A percentile compares a stretch with the other conserved stretches of the same genome.
phyloP scores from a whole-genome alignment of 2,888 invertebrate species.

The Hartigia nigra region DNA sequence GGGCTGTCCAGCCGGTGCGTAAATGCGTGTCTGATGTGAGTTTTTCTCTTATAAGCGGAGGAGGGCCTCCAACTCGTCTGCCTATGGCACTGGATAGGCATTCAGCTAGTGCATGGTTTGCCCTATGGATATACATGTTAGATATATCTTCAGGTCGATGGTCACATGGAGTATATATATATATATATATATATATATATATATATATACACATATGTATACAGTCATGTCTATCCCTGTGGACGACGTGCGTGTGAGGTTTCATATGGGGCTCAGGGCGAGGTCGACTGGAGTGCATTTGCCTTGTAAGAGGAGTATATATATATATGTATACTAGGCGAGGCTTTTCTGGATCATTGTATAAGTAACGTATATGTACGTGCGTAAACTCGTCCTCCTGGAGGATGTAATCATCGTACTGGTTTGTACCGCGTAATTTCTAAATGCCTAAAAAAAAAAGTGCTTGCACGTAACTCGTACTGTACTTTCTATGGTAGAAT shows the following conservation, averaged over 20 bases:
- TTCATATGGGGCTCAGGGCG: neutral
- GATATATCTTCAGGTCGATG: neutral
- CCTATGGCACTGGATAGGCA: neutral
- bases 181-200: neutral
- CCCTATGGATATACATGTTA: neutral
- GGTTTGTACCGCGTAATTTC: neutral
- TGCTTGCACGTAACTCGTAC: neutral
- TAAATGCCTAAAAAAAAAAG: neutral
- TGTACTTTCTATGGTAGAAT: neutral
- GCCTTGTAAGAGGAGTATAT: neutral
- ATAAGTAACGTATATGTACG: neutral
- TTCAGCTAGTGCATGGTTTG: neutral
- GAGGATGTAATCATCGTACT: neutral
- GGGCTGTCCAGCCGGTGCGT: slow-evolving; percentile 29
- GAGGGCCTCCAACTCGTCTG: neutral
- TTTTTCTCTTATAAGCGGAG: neutral
- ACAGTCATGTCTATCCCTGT: neutral
- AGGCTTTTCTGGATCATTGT: neutral
- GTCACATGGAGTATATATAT: neutral
- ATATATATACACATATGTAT: neutral
- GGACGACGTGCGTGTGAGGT: neutral
- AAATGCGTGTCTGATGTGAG: slow-evolving; percentile 6
- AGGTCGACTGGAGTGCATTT: neutral
- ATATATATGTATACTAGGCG: neutral
- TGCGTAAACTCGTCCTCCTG: neutral